Evolutionary conservation across 2,888 invertebrate species (phyloP).

Genomic region (Coremacera marginata): DNA sequence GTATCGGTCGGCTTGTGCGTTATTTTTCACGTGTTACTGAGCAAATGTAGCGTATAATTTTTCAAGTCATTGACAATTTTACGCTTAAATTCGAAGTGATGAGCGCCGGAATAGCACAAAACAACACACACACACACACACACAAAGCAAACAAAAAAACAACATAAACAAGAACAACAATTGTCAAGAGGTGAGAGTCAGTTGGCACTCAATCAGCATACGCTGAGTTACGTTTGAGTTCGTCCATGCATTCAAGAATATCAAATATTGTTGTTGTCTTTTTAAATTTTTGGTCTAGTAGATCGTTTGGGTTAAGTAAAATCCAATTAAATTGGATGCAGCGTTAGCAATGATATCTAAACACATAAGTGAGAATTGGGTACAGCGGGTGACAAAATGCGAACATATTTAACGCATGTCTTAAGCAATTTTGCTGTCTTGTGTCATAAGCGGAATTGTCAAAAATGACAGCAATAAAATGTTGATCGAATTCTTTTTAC

Average conservation of each 20-base stretch:
- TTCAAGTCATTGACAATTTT: conserved; percentile 46
- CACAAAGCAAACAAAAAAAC: not conserved
- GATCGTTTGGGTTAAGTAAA: conserved; percentile 32
- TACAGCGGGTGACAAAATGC: not conserved
- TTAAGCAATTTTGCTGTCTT: not conserved
- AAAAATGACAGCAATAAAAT: not conserved
- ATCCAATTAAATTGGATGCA: conserved; percentile 24
- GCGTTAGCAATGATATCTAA: not conserved
- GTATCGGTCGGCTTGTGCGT: conserved; percentile 13
- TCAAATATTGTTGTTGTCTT: not conserved
- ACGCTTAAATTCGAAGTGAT: conserved; percentile 35
- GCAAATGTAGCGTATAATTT: conserved; percentile 25
- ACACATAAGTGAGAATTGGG: too few relatives aligned
- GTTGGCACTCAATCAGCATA: conserved; percentile 20
- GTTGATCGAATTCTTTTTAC: not conserved
- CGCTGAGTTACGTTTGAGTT: conserved; percentile 17
- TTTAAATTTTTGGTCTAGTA: conserved; percentile 4
- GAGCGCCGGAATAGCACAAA: conserved; percentile 1
- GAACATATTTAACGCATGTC: not conserved
- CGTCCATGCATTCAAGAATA: conserved; percentile 39
- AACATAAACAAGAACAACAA: not conserved
- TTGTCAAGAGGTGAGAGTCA: conserved; percentile 36
- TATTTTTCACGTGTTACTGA: conserved; percentile 4
- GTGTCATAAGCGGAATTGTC: not conserved
- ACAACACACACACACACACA: not conserved